Percentiles rank a stretch among this genome's conserved stretches.
phyloP scores from a whole-genome alignment of 2,113 vertebrate genomes.

The Sebastes schlegelii region DNA sequence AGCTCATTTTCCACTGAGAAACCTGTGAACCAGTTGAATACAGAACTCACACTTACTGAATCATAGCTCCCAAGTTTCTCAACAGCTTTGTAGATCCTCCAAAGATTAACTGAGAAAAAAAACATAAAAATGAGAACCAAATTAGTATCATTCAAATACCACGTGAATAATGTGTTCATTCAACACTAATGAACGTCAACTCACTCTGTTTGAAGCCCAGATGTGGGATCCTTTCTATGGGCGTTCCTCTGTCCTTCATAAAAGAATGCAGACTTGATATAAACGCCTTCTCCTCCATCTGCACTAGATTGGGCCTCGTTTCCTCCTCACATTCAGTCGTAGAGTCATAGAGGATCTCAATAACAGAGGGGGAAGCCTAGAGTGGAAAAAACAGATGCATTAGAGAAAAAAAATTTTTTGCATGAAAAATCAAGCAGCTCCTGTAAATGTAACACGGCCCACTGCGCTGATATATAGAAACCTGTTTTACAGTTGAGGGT shows the following conservation, averaged over 20 bases:
- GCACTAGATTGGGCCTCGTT: slow-evolving; percentile 36
- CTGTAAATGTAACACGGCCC: neutral
- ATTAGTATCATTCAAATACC: neutral
- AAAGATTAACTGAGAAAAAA: slow-evolving; percentile 90
- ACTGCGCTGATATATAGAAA: slow-evolving; percentile 7
- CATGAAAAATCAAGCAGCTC: neutral
- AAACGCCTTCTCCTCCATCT: slow-evolving; percentile 89
- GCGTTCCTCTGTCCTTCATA: slow-evolving; percentile 92
- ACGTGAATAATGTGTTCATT: neutral
- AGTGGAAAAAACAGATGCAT: neutral
- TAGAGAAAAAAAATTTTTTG: neutral
- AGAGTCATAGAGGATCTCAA: slow-evolving; percentile 69
- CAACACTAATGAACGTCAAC: slow-evolving; percentile 48
- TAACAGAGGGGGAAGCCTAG: slow-evolving; percentile 60
- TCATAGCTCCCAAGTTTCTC: slow-evolving; percentile 95
- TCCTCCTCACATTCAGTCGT: slow-evolving; percentile 67
- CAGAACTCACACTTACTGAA: slow-evolving; percentile 84
- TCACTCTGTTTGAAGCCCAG: slow-evolving; percentile 97
- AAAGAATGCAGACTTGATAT: slow-evolving; percentile 90
- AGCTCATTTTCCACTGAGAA: slow-evolving; percentile 59
- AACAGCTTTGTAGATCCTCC: slow-evolving; percentile 95
- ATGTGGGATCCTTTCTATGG: slow-evolving; percentile 96
- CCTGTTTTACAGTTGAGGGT: slow-evolving; percentile 43
- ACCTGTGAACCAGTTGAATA: neutral
- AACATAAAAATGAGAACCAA: neutral